Percentiles rank a stretch among this genome's conserved stretches.
Conservation (phyloP, 2,113 vertebrate genomes). For the Pseudolaguvia tuberculata region DNA sequence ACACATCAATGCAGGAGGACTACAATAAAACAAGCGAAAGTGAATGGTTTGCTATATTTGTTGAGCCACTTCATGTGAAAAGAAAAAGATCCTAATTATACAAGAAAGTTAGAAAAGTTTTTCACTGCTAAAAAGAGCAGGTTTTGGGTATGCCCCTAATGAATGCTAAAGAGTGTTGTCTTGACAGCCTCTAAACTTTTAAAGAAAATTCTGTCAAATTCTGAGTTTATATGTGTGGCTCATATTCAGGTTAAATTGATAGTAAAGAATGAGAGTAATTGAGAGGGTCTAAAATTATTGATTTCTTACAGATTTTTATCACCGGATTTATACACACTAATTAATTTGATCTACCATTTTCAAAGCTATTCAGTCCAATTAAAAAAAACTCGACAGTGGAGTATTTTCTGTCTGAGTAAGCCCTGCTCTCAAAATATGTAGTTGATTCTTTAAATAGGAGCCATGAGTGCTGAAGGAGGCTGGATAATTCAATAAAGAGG, state of each 20-base stretch:
- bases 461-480: too few species aligned
- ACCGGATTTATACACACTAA: background rate
- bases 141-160: slow-evolving; percentile 12
- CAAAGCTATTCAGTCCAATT: background rate
- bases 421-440: background rate
- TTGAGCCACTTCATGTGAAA: slow-evolving; percentile 10
- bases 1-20: slow-evolving; percentile 51
- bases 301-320: background rate
- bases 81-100: slow-evolving; percentile 16
- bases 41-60: slow-evolving; percentile 21
- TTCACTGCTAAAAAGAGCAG: slow-evolving; percentile 24
- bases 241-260: background rate
- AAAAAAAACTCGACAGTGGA: background rate
- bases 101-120: slow-evolving; percentile 21
- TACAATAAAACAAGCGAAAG: slow-evolving; percentile 15
- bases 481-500: too few species aligned
- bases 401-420: background rate
- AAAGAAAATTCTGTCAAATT: background rate
- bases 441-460: background rate
- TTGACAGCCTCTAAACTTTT: background rate
- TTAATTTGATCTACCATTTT: background rate
- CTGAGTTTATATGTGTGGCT: too few species aligned
- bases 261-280: background rate
- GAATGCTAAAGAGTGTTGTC: slow-evolving; percentile 5
- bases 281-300: background rate